Conservation (phyloP, 2,888 invertebrate genomes). For the Lepeophtheirus nordmannii region DNA sequence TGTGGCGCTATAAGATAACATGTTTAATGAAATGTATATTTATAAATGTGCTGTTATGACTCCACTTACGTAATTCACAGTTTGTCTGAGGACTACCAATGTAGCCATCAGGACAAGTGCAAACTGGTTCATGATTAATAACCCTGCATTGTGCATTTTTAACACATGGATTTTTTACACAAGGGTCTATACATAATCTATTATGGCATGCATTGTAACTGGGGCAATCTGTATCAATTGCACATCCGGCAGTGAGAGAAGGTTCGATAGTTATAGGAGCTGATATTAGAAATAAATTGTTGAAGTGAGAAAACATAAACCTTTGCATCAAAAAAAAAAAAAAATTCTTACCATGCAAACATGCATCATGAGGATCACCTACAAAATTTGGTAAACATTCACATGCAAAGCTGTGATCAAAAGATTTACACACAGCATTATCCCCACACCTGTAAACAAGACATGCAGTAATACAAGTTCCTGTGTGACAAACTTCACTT, state of each 20-base stretch:
- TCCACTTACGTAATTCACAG: slow-evolving; percentile 25
- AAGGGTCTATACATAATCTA: slow-evolving; percentile 70
- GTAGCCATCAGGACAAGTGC: slow-evolving; percentile 52
- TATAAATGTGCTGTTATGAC: neutral
- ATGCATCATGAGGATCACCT: slow-evolving; percentile 54
- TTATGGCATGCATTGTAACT: slow-evolving; percentile 67
- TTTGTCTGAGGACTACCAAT: slow-evolving; percentile 46
- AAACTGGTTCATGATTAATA: slow-evolving; percentile 58
- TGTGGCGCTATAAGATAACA: neutral
- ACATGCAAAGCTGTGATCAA: slow-evolving; percentile 36
- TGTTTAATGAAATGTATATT: neutral
- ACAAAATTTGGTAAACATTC: slow-evolving; percentile 56
- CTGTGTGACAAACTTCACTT: slow-evolving; percentile 30
- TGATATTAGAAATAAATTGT: neutral
- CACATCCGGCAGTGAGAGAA: slow-evolving; percentile 47
- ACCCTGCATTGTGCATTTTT: slow-evolving; percentile 54
- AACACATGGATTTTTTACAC: slow-evolving; percentile 52
- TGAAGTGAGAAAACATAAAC: neutral
- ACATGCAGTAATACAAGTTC: slow-evolving; percentile 30
- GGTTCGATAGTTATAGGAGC: slow-evolving; percentile 28
- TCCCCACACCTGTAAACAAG: slow-evolving; percentile 48
- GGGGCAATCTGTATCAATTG: slow-evolving; percentile 59
- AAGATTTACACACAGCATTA: slow-evolving; percentile 48
- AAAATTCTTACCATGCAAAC: slow-evolving; percentile 26
- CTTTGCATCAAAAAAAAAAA: neutral